phyloP scores from a whole-genome alignment of 2,797 vertebrate genomes.

The Paedocypris micromegethes region DNA sequence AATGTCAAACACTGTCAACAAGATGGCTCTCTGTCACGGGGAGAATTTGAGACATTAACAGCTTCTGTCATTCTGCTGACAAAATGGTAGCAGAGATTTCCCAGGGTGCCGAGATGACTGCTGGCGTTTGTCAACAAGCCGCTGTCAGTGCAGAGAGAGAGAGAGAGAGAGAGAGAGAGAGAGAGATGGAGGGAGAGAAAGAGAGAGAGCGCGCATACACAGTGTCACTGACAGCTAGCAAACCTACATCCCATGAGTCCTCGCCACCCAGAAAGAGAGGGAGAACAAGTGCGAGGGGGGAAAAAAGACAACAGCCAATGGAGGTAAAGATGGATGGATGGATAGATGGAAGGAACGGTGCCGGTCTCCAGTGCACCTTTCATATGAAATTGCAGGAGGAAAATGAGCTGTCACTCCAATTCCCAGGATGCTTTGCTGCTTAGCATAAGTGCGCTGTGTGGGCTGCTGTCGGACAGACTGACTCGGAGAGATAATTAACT shows the following conservation, averaged over 20 bases:
- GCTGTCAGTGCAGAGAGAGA: constrained; percentile 89
- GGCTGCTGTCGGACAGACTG: constrained; percentile 87
- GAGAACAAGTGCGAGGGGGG: constrained; percentile 47
- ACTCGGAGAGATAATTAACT: constrained; percentile 97
- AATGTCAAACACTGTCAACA: constrained; percentile 95
- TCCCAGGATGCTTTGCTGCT: constrained; percentile 99
- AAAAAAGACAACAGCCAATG: constrained; percentile 51
- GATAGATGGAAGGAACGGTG: constrained; percentile 39
- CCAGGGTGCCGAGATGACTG: constrained; percentile 99
- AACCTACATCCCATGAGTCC: constrained; percentile 80
- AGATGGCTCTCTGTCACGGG: constrained; percentile 94
- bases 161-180: constrained; percentile 80
- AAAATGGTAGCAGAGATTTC: constrained; percentile 99
- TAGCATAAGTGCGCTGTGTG: constrained; percentile 94
- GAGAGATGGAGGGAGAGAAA: constrained; percentile 81
- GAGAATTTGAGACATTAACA: constrained; percentile 99
- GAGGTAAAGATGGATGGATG: constrained; percentile 44
- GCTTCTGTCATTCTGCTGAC: constrained; percentile 99
- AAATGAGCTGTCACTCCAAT: constrained; percentile 99
- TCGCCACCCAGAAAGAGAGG: constrained; percentile 80
- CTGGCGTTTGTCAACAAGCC: constrained; percentile 99
- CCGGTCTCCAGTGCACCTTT: constrained; percentile 94
- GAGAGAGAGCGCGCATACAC: constrained; percentile 66
- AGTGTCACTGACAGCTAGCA: constrained; percentile 87
- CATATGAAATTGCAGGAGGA: constrained; percentile 83